Conservation (phyloP, 2,888 invertebrate genomes). For the Chironomus riparius region DNA sequence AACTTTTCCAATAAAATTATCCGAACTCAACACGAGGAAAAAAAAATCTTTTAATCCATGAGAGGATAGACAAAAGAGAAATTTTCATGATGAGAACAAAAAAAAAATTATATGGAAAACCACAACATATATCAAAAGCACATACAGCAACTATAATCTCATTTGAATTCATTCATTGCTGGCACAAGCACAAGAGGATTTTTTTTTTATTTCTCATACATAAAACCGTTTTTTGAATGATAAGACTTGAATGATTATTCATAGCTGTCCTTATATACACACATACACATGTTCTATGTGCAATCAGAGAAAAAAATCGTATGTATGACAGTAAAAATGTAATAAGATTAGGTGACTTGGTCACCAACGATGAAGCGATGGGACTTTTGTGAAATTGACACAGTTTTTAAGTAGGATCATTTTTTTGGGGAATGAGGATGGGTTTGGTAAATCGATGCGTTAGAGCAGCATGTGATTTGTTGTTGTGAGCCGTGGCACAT, state of each 20-base stretch:
- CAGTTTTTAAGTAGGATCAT: too few species aligned
- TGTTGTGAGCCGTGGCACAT: too few species aligned
- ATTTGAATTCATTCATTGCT: conserved; percentile 26
- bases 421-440: too few species aligned
- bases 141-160: conserved; percentile 26
- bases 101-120: not conserved
- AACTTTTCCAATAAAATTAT: too few species aligned
- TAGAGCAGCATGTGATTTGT: too few species aligned
- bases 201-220: not conserved
- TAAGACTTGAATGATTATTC: conserved; percentile 16
- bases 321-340: not conserved
- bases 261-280: not conserved
- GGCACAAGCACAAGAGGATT: not conserved
- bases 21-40: too few species aligned
- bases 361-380: not conserved
- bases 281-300: not conserved
- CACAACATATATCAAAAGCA: conserved; percentile 27
- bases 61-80: not conserved
- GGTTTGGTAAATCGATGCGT: too few species aligned
- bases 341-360: not conserved
- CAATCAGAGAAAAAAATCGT: not conserved
- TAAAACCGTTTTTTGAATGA: not conserved
- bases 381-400: too few species aligned
- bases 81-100: not conserved
- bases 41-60: not conserved